Evolutionary conservation across 2,888 invertebrate genomes (phyloP).

Genomic region (Campoplex nolae): DNA sequence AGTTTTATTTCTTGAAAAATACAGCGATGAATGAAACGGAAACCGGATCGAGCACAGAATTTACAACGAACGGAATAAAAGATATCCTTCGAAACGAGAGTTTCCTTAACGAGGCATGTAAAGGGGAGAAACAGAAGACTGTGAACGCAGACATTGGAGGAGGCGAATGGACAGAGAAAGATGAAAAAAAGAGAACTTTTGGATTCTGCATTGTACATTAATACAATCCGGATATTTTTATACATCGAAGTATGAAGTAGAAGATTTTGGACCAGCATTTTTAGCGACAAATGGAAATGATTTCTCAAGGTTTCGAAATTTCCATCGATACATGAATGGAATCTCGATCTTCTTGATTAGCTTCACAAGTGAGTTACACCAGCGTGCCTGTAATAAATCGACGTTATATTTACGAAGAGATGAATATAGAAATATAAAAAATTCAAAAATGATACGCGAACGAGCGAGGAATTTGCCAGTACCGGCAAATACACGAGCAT

Average conservation of each 20-base stretch:
- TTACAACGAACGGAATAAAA: constrained; percentile 44
- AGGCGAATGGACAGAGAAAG: not conserved
- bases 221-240: not conserved
- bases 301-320: constrained; percentile 21
- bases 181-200: not conserved
- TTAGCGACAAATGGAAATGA: constrained; percentile 29
- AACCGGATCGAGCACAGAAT: constrained; percentile 60
- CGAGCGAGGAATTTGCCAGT: constrained; percentile 49
- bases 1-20: constrained; percentile 33
- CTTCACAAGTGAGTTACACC: constrained; percentile 11
- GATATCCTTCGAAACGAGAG: constrained; percentile 23
- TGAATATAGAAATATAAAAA: constrained; percentile 5
- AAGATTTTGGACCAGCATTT: constrained; percentile 46
- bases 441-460: constrained; percentile 17
- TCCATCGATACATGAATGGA: not conserved
- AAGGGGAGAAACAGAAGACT: not conserved
- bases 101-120: too few species aligned
- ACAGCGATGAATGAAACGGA: constrained; percentile 55
- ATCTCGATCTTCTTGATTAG: constrained; percentile 13
- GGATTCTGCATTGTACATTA: not conserved
- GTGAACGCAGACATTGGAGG: not conserved
- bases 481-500: constrained; percentile 48
- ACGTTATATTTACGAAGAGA: constrained; percentile 20
- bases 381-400: constrained; percentile 17
- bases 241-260: not conserved